Base-by-base conservation (phyloP, 1,140 invertebrate species). In the Ceratosolen fusciceps region DNA sequence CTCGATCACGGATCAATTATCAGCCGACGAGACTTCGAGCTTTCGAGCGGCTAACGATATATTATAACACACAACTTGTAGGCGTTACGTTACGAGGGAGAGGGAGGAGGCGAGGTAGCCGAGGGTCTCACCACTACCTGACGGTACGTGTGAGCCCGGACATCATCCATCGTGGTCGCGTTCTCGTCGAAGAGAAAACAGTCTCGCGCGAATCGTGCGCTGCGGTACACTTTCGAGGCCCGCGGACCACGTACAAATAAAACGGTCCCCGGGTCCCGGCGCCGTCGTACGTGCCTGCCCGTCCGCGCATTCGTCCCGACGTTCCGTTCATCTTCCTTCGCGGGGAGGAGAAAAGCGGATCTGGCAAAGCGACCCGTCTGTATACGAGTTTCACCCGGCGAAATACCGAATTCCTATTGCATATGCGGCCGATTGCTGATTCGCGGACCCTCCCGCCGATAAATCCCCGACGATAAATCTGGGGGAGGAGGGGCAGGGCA, bases 251-350 rank as follows among this genome's bases (percentile, higher is more conserved):
- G 24, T 39, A 39, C 39, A 29, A 67, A 39, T 39, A n/a, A n/a
- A n/a, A n/a, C n/a, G n/a, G n/a, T n/a, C n/a, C n/a, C 8, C 12
- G 24, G 29, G 5, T 21, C 49, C 8, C 12, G 16, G n/a, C n/a
- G n/a, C n/a, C n/a, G n/a, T n/a, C 31, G 62, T 65, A 75, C 74
- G 74, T 76, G 74, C 52, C 37, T 52, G 49, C 75, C 65, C 65
- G 74, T 56, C 37, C 67, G 49, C 75, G 75, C 65, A 71, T 71
- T 71, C 19, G 47, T 14, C 72, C 10, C 37, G n/a, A 43, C 56
- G n/a, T n/a, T 58, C 37, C n/a, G 26, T 47, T 77, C n/a, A 26
- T 39, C 62, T 37, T 62, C 10, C 3, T 2, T n/a, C 21, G 34
- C 62, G 12, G 1, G 19, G 49, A 26, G 67, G 71, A 70, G 60